These are phyloP conservation scores for Belonocnema kinseyi DNA, from an alignment of 1,140 invertebrate species.

Conservation along the genomic window DNA sequence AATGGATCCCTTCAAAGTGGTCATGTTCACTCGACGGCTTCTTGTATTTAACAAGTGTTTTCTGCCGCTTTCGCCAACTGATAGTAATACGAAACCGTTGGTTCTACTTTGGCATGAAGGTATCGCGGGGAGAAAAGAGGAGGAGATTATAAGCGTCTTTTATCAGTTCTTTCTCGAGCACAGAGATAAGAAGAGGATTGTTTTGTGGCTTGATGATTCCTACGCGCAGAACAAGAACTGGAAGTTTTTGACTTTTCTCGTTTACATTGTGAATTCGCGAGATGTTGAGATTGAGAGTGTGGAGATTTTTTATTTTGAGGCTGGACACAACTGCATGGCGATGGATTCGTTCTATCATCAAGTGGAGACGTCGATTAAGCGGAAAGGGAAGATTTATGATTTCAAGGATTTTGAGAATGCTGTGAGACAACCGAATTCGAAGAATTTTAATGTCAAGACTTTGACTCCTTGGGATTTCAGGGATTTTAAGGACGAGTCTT, in stretches of 20 bases:
- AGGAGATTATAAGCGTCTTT: constrained; percentile 47
- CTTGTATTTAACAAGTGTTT: constrained; percentile 46
- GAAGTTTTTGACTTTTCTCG: constrained; percentile 50
- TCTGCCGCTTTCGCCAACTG: constrained; percentile 40
- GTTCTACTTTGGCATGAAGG: constrained; percentile 48
- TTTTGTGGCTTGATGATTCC: constrained; percentile 14
- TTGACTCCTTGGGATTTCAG: constrained; percentile 31
- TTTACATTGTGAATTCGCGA: constrained; percentile 47
- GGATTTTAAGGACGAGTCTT: constrained; percentile 37
- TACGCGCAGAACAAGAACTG: constrained; percentile 61
- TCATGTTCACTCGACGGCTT: constrained; percentile 44
- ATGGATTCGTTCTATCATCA: constrained; percentile 58
- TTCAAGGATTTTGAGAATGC: constrained; percentile 57
- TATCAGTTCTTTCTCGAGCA: constrained; percentile 36
- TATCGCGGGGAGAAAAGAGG: constrained; percentile 44
- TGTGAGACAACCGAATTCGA: constrained; percentile 34
- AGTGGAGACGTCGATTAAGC: constrained; percentile 53
- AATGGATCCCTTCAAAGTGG: constrained; percentile 55
- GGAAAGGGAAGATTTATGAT: constrained; percentile 53
- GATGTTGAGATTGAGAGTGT: constrained; percentile 42
- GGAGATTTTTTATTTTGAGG: constrained; percentile 54
- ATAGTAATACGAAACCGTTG: constrained; percentile 33
- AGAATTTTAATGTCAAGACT: constrained; percentile 19
- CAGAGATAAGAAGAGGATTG: background rate
- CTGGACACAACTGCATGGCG: constrained; percentile 58